A percentile compares a stretch with the other conserved stretches of the same genome.
Evolutionary conservation across 2,113 vertebrate genomes (phyloP).

Genomic region (Pipra filicauda): DNA sequence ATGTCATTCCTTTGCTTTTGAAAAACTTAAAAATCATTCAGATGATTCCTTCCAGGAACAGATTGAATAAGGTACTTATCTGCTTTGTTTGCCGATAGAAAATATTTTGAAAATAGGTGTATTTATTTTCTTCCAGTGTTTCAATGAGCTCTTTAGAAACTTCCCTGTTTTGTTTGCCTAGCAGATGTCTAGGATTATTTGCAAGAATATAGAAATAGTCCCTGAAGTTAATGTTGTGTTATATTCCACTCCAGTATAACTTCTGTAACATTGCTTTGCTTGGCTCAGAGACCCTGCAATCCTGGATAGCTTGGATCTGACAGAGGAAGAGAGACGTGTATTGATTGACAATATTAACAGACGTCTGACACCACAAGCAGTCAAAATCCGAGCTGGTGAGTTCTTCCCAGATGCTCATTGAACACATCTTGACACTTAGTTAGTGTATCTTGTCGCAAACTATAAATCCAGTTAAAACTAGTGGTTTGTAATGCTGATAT

Average conservation of each 20-base stretch:
- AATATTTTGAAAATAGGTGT: background rate
- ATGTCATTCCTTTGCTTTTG: background rate
- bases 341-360: constrained; percentile 98
- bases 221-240: background rate
- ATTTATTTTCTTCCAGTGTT: background rate
- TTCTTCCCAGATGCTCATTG: background rate
- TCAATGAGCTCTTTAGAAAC: background rate
- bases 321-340: constrained; percentile 89
- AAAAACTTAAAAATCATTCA: background rate
- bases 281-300: constrained; percentile 88
- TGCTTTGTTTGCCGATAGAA: background rate
- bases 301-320: constrained; percentile 91
- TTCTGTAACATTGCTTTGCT: background rate
- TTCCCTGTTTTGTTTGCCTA: background rate
- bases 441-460: background rate
- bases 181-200: background rate
- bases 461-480: background rate
- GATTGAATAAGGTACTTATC: background rate
- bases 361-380: constrained; percentile 94
- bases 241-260: background rate
- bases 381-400: constrained; percentile 96
- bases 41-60: background rate
- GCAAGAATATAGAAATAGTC: background rate
- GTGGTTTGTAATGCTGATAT: background rate
- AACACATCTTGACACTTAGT: background rate